A percentile compares a stretch with the other conserved stretches of the same genome.
Conservation (phyloP, 2,888 invertebrate species). For the Lasioglossum morio region DNA sequence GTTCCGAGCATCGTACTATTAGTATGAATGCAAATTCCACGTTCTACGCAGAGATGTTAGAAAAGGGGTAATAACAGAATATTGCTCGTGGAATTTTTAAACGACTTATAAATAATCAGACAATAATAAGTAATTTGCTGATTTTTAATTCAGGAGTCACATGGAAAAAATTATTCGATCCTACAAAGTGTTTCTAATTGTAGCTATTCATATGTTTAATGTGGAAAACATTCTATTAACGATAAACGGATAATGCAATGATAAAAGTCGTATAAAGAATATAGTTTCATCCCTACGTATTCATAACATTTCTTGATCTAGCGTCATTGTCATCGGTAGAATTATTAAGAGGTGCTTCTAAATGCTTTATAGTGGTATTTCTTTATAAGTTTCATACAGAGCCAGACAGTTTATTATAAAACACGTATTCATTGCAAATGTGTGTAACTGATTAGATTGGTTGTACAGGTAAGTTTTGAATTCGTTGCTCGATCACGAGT, state of each 20-base stretch:
- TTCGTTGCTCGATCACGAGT: neutral
- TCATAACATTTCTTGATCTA: too few species aligned
- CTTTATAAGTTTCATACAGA: too few species aligned
- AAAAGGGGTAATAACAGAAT: neutral
- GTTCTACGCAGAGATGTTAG: neutral
- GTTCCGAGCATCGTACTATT: neutral
- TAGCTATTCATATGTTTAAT: neutral
- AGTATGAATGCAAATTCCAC: neutral
- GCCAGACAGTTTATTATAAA: too few species aligned
- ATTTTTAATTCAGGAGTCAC: neutral
- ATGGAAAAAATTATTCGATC: neutral
- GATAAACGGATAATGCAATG: too few species aligned
- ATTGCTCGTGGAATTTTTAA: neutral
- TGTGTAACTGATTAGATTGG: too few species aligned
- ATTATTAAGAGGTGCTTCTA: too few species aligned
- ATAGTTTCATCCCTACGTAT: neutral
- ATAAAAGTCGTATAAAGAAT: neutral
- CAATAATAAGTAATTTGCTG: neutral
- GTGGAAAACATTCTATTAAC: neutral
- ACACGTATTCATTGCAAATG: too few species aligned
- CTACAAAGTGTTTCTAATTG: neutral
- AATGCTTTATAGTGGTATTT: too few species aligned
- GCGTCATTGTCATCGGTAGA: too few species aligned
- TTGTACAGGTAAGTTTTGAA: neutral
- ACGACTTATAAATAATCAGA: neutral